Base-by-base conservation (phyloP, 2,797 vertebrate genomes). In the Intellagama lesueurii region DNA sequence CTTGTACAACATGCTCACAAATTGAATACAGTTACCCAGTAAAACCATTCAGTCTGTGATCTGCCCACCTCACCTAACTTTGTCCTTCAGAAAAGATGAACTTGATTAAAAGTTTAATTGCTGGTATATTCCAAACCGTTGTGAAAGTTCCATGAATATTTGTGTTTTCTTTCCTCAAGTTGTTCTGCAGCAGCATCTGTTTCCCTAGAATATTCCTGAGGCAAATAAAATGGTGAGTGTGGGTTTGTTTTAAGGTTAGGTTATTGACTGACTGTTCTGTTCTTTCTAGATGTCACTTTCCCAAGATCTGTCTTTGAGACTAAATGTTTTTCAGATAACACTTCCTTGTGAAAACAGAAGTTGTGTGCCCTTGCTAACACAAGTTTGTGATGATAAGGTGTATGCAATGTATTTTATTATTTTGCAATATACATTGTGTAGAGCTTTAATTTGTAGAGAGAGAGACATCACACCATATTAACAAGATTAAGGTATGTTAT, bases 161-260 rank as follows among this genome's bases (percentile, higher is more conserved):
- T 81, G 35, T 5, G 64, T 49, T 89, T 80, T 72, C 30, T 83
- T 60, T 89, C 80, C 44, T 24, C 56, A 66, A 81, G 68, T 81
- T 19, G 12, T 80, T 85, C 68, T 66, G 22, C 30, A 56, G 70
- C 32, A 35, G 12, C 88, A 86, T 86, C 84, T 90, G 84, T 70
- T 81, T 68, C 32, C 69, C 26, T 26, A 86, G 24, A 89, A 86
- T 81, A 75, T 86, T 82, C 78, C 84, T 86, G 70, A 89, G 84
- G 84, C 88, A 86, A 86, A 86, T 86, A 60, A 49, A 68, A 89
- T 86, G 78, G 40, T 81, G 56, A 83, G 77, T 86, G 56, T 81
- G 88, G 88, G 52, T 75, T 81, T 89, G 49, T 89, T 81, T 86
- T 86, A 86, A 89, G 70, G 83, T 89, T 81, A 89, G 40, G 78